phyloP scores from a whole-genome alignment of 1,140 invertebrate species.

The Hesperophylax magnus region DNA sequence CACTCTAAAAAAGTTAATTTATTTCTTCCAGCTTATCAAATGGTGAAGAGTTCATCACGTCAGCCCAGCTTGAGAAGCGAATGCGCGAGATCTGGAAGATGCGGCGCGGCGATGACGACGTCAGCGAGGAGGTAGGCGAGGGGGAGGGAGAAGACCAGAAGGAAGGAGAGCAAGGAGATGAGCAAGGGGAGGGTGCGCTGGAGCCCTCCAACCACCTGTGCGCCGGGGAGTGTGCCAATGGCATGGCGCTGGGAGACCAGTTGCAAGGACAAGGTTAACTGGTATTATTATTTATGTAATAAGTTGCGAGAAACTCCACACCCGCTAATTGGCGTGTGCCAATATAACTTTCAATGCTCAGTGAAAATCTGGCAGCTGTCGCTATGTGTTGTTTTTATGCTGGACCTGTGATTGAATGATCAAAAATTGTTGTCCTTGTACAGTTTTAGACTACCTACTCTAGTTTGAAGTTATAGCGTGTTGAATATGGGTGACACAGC shows the following conservation, averaged over 20 bases:
- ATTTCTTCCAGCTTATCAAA: slow-evolving; percentile 78
- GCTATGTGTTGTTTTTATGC: too few relatives aligned
- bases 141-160: slow-evolving; percentile 59
- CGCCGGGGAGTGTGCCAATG: slow-evolving; percentile 46
- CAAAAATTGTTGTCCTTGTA: too few relatives aligned
- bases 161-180: slow-evolving; percentile 45
- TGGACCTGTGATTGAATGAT: too few relatives aligned
- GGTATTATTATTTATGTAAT: not conserved
- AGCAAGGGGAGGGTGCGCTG: slow-evolving; percentile 35
- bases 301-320: too few relatives aligned
- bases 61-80: slow-evolving; percentile 79
- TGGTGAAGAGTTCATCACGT: slow-evolving; percentile 88
- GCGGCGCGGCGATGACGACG: slow-evolving; percentile 63
- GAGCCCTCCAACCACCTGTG: slow-evolving; percentile 53
- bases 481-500: too few relatives aligned
- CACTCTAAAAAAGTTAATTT: too few relatives aligned
- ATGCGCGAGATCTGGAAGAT: slow-evolving; percentile 77
- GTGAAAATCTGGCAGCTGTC: too few relatives aligned
- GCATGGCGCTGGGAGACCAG: slow-evolving; percentile 35
- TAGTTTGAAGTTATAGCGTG: too few relatives aligned
- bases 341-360: too few relatives aligned
- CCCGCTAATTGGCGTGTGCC: too few relatives aligned
- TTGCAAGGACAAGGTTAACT: slow-evolving; percentile 39
- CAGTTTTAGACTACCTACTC: too few relatives aligned
- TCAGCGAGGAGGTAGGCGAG: slow-evolving; percentile 59